Evolutionary conservation across 1,140 invertebrate species (phyloP).

Genomic region (Aphelenchoides avenae): DNA sequence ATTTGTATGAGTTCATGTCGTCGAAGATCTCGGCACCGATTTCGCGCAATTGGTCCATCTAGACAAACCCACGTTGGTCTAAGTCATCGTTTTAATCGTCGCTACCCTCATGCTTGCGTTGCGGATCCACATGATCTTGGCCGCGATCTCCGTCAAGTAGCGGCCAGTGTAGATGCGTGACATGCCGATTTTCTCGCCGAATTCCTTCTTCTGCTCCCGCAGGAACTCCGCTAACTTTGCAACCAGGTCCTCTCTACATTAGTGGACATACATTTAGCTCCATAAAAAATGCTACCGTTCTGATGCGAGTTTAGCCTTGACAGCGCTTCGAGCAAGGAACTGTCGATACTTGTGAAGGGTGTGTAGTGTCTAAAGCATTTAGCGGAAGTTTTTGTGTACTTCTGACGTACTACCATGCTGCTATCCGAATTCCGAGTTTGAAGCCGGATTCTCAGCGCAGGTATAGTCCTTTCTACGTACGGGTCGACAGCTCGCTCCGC

Average conservation of each 20-base stretch:
- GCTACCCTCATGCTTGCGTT: not conserved
- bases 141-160: conserved; percentile 56
- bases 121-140: conserved; percentile 49
- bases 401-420: not conserved
- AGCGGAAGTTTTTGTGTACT: not conserved
- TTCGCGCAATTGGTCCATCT: conserved; percentile 20
- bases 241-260: conserved; percentile 37
- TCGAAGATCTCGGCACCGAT: conserved; percentile 27
- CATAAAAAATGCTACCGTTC: too few relatives aligned
- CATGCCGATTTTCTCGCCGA: too few relatives aligned
- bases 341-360: conserved; percentile 73
- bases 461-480: conserved; percentile 76
- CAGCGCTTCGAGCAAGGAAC: conserved; percentile 68
- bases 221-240: conserved; percentile 27
- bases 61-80: too few relatives aligned
- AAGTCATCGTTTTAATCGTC: not conserved
- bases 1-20: conserved; percentile 32
- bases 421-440: not conserved
- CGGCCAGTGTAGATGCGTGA: too few relatives aligned
- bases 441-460: conserved; percentile 68
- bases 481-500: conserved; percentile 75
- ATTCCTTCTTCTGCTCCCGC: conserved; percentile 12
- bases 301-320: conserved; percentile 69
- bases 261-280: too few relatives aligned
- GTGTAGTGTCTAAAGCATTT: conserved; percentile 64